Percentiles rank a stretch among this genome's conserved stretches.
Evolutionary conservation across 1,140 invertebrate species (phyloP).

Genomic region (Bilobella aurantiaca): DNA sequence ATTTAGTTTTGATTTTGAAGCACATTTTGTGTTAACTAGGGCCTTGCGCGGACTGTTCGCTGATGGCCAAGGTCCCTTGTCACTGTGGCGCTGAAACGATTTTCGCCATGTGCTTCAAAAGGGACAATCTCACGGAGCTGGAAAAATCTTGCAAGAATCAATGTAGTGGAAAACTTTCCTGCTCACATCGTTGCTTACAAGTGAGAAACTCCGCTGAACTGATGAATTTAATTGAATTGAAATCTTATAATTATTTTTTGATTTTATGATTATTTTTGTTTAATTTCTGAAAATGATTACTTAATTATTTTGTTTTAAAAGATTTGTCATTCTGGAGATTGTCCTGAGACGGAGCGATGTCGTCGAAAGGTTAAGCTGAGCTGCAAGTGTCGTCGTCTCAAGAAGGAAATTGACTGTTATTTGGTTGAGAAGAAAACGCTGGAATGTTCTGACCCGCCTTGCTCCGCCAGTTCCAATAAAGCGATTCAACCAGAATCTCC

Average conservation of each 20-base stretch:
- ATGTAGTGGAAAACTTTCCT: conserved; percentile 63
- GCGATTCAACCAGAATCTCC: conserved; percentile 14
- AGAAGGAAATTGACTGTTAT: conserved; percentile 61
- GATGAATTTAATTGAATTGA: neutral
- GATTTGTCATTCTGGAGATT: conserved; percentile 65
- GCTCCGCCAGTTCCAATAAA: conserved; percentile 12
- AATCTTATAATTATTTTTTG: no score
- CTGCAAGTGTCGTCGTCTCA: conserved; percentile 67
- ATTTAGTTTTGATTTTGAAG: conserved; percentile 29
- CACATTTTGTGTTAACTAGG: conserved; percentile 39
- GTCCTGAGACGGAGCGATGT: conserved; percentile 54
- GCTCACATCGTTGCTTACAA: conserved; percentile 57
- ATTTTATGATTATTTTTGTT: no score
- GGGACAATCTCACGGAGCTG: conserved; percentile 21
- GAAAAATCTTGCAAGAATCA: conserved; percentile 57
- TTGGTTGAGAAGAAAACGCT: conserved; percentile 24
- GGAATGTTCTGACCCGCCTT: conserved; percentile 15
- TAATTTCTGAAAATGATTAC: no score
- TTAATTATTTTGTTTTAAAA: no score
- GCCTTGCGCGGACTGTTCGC: conserved; percentile 38
- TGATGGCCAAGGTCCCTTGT: conserved; percentile 27
- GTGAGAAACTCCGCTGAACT: neutral
- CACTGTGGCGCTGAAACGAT: conserved; percentile 29
- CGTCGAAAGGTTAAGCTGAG: conserved; percentile 65
- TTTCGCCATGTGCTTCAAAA: conserved; percentile 24